Base-by-base conservation (phyloP, 2,888 invertebrate species). In the Pseudoips prasinana region DNA sequence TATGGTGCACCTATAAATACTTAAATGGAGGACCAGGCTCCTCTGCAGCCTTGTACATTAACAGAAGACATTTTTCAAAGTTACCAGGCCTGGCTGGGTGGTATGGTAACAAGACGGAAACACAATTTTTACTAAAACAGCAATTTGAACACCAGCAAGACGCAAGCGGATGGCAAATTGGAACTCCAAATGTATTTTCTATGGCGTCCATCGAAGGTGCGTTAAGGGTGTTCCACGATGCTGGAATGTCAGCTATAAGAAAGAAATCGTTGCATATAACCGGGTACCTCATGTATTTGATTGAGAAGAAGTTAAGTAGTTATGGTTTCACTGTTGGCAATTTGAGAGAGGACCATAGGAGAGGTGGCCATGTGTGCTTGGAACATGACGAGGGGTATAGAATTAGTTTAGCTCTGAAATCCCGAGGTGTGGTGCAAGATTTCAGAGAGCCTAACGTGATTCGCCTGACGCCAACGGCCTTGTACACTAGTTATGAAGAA, bases 1-100 rank as follows among this genome's bases (percentile, higher is more conserved):
- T 85, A 3, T 85, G 85, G 86, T 85, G 84, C 33, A 85, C 80
- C 1, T 86, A 86, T 29, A 86, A 86, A 51, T 85, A 86, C 29
- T 40, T 86, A 8, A 85, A 84, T 29, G 85, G 83, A 0, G 86
- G 86, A 0, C 85, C 85, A 0, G 85, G 86, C 0, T 69, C 83
- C 0, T 18, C 68, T 0, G 73, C 77, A 0, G 78, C 66, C 0
- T 37, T 84, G 20, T 86, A 83, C 29, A 75, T 85, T 5, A 85
- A 85, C 30, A 70, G 68, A 6, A 76, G 65, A 45, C 79, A 86
- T 42, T 85, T 85, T 36, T 37, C 61, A 2, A 58, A 46, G 10
- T 41, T 72, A 0, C 84, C 84, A 1, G 85, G 85, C 0, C 23
- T 86, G 9, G 51, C 75, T 2, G 85, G 86, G 0, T 85, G 86